These are phyloP conservation scores for Metallyticus violacea DNA, from an alignment of 2,888 invertebrate genomes.

Conservation along the genomic window DNA sequence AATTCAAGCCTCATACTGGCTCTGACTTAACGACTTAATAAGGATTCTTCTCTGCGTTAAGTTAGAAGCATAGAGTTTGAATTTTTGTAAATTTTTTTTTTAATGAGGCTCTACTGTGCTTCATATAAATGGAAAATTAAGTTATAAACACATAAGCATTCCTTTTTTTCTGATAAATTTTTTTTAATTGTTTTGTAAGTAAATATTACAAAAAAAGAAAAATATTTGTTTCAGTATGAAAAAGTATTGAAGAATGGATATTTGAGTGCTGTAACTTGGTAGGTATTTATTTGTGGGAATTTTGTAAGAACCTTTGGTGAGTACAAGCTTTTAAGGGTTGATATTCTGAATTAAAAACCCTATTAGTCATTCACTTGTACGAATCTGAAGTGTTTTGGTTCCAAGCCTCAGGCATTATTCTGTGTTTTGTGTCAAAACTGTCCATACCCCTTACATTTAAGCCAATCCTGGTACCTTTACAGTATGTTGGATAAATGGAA, in stretches of 20 bases:
- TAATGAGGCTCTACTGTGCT: conserved; percentile 6
- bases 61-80: not conserved
- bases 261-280: not conserved
- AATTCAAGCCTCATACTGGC: not conserved
- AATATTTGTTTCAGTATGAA: not conserved
- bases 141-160: conserved; percentile 7
- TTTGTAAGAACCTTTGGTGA: not conserved
- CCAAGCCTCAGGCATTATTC: not conserved
- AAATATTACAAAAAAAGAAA: not conserved
- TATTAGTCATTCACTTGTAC: not conserved
- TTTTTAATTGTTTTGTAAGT: not conserved
- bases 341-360: not conserved
- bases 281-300: not conserved
- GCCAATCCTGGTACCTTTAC: not conserved
- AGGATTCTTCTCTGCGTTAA: not conserved
- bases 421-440: not conserved
- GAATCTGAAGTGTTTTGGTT: not conserved
- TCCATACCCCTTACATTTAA: not conserved
- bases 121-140: not conserved
- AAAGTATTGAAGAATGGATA: not conserved
- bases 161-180: conserved; percentile 4
- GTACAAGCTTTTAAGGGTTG: not conserved
- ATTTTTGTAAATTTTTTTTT: not conserved
- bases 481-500: not conserved
- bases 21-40: not conserved